Percentiles rank a stretch among this genome's conserved stretches.
Conservation (phyloP, 1,140 invertebrate species). For the Anastatus disparis region DNA sequence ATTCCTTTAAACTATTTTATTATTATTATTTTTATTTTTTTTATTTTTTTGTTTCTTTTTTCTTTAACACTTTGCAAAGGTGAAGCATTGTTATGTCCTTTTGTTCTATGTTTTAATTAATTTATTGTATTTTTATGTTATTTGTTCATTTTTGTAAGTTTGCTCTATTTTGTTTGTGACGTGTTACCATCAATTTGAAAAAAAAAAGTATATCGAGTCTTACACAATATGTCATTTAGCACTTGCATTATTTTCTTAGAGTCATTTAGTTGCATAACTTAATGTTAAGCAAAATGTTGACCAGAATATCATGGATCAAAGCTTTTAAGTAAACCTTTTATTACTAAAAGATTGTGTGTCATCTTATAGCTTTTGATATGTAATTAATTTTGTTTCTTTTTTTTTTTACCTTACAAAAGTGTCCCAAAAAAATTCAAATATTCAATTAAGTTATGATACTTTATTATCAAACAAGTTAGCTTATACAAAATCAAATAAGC, state of each 20-base stretch:
- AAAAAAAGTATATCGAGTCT: slow-evolving; percentile 26
- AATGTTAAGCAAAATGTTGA: slow-evolving; percentile 36
- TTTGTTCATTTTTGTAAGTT: neutral
- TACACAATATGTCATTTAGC: slow-evolving; percentile 37
- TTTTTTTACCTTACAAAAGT: slow-evolving; percentile 2
- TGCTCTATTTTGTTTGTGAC: slow-evolving; percentile 37
- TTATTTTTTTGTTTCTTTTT: too few species aligned
- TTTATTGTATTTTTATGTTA: neutral
- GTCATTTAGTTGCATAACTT: slow-evolving; percentile 38
- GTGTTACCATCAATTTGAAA: slow-evolving; percentile 12
- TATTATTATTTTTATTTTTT: neutral
- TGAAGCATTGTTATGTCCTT: slow-evolving; percentile 14
- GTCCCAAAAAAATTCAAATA: slow-evolving; percentile 4
- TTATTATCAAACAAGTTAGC: neutral
- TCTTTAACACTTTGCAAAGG: slow-evolving; percentile 13
- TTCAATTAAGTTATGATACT: neutral
- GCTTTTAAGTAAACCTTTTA: slow-evolving; percentile 11
- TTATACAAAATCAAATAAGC: neutral
- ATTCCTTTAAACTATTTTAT: neutral
- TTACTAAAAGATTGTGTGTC: slow-evolving; percentile 1
- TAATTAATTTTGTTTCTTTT: too few species aligned
- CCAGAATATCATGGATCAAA: slow-evolving; percentile 24
- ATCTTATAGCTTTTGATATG: slow-evolving; percentile 12
- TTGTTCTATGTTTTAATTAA: neutral
- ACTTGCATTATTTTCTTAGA: slow-evolving; percentile 38